These are phyloP conservation scores for Phyllotreta cruciferae DNA, from an alignment of 2,888 invertebrate genomes.

Conservation along the genomic window DNA sequence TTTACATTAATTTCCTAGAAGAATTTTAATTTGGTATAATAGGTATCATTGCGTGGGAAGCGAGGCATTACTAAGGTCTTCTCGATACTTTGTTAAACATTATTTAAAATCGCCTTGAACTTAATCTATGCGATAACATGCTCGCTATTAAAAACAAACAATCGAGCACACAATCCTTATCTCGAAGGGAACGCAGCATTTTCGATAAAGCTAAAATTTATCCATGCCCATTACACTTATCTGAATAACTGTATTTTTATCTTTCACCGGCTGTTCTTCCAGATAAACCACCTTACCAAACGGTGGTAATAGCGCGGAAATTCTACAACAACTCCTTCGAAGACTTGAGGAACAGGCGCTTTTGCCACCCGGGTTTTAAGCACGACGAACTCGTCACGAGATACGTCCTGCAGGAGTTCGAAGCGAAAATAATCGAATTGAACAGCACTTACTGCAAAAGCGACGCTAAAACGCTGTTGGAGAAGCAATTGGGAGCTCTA, in stretches of 20 bases:
- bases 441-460: conserved; percentile 43
- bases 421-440: conserved; percentile 52
- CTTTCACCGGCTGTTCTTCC: conserved; percentile 26
- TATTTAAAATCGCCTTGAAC: too few species aligned
- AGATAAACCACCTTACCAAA: conserved; percentile 61
- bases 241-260: neutral
- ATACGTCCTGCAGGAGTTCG: conserved; percentile 68
- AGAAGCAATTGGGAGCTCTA: conserved; percentile 69
- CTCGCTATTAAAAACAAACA: neutral
- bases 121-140: too few species aligned
- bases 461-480: conserved; percentile 58
- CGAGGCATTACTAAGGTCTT: too few species aligned
- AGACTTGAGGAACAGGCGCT: conserved; percentile 63
- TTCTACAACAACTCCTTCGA: conserved; percentile 61
- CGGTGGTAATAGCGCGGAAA: conserved; percentile 66
- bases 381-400: conserved; percentile 66
- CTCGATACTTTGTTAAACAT: too few species aligned
- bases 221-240: conserved; percentile 19
- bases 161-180: neutral
- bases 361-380: conserved; percentile 73
- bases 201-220: too few species aligned
- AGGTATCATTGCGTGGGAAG: too few species aligned
- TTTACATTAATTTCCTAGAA: conserved; percentile 6
- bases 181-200: too few species aligned
- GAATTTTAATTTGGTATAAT: too few species aligned